Evolutionary conservation across 2,113 vertebrate genomes (phyloP).

Genomic region (Tenebrosternarchus preto): DNA sequence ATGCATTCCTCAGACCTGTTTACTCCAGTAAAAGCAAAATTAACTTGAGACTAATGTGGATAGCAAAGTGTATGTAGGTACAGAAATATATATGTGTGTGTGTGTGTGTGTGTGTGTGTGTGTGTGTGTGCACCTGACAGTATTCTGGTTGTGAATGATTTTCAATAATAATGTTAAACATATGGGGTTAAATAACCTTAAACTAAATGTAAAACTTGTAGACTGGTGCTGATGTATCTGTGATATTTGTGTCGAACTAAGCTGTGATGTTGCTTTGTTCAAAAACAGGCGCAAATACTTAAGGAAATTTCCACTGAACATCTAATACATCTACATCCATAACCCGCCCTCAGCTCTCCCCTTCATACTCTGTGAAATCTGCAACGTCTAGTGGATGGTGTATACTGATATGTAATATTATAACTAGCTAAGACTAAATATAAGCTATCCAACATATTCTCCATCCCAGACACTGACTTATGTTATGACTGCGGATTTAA

Average conservation of each 20-base stretch:
- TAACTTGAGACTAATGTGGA: not conserved
- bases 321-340: not conserved
- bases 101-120: not conserved
- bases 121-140: too few species aligned
- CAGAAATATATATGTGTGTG: not conserved
- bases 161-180: not conserved
- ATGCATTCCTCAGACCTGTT: too few species aligned
- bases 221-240: not conserved
- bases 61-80: constrained; percentile 13
- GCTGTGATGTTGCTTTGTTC: not conserved
- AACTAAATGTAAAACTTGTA: not conserved
- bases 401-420: constrained; percentile 84
- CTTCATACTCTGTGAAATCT: constrained; percentile 75
- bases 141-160: constrained; percentile 4
- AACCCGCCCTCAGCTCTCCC: constrained; percentile 50
- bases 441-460: constrained; percentile 55
- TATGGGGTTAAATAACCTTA: constrained; percentile 1
- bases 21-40: too few species aligned
- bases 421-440: constrained; percentile 78
- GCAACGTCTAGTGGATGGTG: constrained; percentile 72
- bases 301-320: not conserved
- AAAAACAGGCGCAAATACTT: not conserved
- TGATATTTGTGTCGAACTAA: not conserved
- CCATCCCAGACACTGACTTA: not conserved
- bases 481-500: not conserved